Conservation (phyloP, 1,140 invertebrate species). For the Drosophila kurseongensis region DNA sequence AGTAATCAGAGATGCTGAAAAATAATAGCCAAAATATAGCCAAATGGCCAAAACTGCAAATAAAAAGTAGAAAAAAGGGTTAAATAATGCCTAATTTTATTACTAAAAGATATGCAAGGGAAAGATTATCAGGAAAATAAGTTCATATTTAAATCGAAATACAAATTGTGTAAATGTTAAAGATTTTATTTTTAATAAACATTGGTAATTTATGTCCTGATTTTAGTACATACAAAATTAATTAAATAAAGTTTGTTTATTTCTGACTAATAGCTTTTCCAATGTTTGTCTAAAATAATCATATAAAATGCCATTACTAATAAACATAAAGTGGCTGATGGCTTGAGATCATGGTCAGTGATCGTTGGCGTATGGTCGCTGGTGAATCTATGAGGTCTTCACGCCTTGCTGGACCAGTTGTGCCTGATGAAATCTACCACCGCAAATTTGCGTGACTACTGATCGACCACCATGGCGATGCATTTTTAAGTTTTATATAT, state of each 20-base stretch:
- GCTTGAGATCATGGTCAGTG: slow-evolving; percentile 13
- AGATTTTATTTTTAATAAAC: not conserved
- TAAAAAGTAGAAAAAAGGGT: not conserved
- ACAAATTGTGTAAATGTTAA: too few species aligned
- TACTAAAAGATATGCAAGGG: not conserved
- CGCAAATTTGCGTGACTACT: slow-evolving; percentile 39
- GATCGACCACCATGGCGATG: slow-evolving; percentile 16
- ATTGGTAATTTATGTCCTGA: not conserved
- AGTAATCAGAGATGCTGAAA: slow-evolving; percentile 12
- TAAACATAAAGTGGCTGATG: not conserved
- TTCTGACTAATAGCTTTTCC: not conserved
- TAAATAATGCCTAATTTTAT: too few species aligned
- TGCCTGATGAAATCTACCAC: slow-evolving; percentile 31
- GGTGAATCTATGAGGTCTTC: slow-evolving; percentile 17
- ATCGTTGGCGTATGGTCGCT: slow-evolving; percentile 8
- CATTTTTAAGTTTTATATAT: slow-evolving; percentile 13
- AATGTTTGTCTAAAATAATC: not conserved
- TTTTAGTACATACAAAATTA: not conserved
- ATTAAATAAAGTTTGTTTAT: not conserved
- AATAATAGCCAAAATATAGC: not conserved
- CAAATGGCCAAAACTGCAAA: not conserved
- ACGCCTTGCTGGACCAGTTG: slow-evolving; percentile 43
- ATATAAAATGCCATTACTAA: not conserved
- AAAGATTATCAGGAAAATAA: not conserved
- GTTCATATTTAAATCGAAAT: too few species aligned